phyloP scores from a whole-genome alignment of 2,113 vertebrate genomes.

The Alligator mississippiensis region DNA sequence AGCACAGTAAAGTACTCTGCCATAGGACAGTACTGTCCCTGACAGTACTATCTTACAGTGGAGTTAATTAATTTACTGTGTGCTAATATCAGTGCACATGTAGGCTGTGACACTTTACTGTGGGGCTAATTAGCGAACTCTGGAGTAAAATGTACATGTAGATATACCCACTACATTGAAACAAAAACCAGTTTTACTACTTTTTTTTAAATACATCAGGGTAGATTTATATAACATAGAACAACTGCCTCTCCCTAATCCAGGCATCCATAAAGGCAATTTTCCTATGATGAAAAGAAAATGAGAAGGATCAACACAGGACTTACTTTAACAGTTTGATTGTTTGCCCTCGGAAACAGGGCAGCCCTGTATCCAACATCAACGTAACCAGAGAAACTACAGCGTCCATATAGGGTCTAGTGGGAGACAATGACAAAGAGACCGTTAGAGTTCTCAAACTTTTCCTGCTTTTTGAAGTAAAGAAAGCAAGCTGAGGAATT shows the following conservation, averaged over 20 bases:
- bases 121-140: too few species aligned
- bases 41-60: too few species aligned
- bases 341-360: slow-evolving; percentile 97
- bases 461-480: neutral
- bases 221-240: neutral
- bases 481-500: slow-evolving; percentile 7
- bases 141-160: too few species aligned
- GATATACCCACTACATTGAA: too few species aligned
- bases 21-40: too few species aligned
- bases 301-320: neutral
- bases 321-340: slow-evolving; percentile 97
- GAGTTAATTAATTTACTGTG: too few species aligned
- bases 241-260: neutral
- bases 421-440: neutral
- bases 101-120: too few species aligned
- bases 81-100: too few species aligned
- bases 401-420: slow-evolving; percentile 96
- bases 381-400: slow-evolving; percentile 94
- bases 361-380: slow-evolving; percentile 94
- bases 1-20: too few species aligned
- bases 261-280: neutral
- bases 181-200: neutral
- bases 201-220: neutral
- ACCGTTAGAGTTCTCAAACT: neutral
- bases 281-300: neutral